Base-by-base conservation (phyloP, 2,113 vertebrate species). In the Hylia prasina region DNA sequence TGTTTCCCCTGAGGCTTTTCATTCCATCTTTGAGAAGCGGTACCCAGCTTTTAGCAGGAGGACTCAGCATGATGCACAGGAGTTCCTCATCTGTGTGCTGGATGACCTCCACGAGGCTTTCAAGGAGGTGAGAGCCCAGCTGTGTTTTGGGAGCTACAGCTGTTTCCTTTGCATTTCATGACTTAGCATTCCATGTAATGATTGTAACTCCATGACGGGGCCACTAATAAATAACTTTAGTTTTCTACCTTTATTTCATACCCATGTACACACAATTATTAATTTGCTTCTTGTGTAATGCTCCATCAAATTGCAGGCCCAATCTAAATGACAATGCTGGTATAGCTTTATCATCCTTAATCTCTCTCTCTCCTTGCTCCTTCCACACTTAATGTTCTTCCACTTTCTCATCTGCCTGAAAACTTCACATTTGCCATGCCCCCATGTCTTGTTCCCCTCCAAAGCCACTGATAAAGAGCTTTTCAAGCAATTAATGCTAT, bases 31-130 rank as follows among this genome's bases (percentile, higher is more conserved):
- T 28, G 97, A 92, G 80, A 97, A 95, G 50, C 88, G 94, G 58
- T 95, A 98, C 83, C 98, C 98, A 1, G 86, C 97, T 28, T 99
- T 99, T 51, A 95, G 97, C 93, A 98, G 96, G 91, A 95, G 83
- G 65, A 97, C 86, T 12, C 99, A 98, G 88, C 98, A 99, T 23
- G 99, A 99, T 2, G 98, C 99, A 0, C 99, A 99, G 87, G 98
- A 99, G 48, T 98, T 99, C 71, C 97, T 99, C 79, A 98, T 99
- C 60, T 98, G 97, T 51, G 97, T 98, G 72, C 96, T 99, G 64
- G 98, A 98, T 3, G 97, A 97, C 13, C 98, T 99, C 42, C 98
- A 99, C 0, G 98, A 98, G 12, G 98, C 98, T 77, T 97, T 99
- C 70, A 98, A 97, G 87, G 98, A 98, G 92, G 98, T 99, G 60